These are phyloP conservation scores for Trochalopteron elliotii DNA, from an alignment of 2,113 vertebrate genomes.

Conservation along the genomic window DNA sequence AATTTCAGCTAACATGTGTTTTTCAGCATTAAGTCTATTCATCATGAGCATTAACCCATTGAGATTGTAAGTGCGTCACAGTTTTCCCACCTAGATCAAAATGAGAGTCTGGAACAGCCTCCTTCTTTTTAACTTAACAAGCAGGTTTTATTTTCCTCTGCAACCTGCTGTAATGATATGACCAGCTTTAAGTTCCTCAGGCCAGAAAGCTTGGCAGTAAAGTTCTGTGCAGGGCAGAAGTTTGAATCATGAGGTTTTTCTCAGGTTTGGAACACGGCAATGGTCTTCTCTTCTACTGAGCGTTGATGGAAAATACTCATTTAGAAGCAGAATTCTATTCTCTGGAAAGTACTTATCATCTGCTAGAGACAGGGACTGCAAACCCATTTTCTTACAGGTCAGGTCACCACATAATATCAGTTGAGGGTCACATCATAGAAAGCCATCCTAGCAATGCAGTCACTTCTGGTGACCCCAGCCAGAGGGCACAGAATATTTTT, in stretches of 20 bases:
- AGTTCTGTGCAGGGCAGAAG: not conserved
- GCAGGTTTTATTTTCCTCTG: slow-evolving; percentile 4
- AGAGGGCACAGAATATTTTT: not conserved
- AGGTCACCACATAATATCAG: not conserved
- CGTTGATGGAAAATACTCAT: not conserved
- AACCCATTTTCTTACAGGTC: not conserved
- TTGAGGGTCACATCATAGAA: not conserved
- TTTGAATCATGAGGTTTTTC: not conserved
- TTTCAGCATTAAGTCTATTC: slow-evolving; percentile 45
- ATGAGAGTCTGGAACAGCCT: slow-evolving; percentile 39
- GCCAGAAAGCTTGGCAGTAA: not conserved
- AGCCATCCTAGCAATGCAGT: not conserved
- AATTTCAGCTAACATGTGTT: slow-evolving; percentile 53
- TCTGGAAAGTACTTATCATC: not conserved
- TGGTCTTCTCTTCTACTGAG: not conserved
- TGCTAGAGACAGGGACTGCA: not conserved
- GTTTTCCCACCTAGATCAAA: slow-evolving; percentile 66
- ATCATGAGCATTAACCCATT: slow-evolving; percentile 13
- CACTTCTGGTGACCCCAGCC: not conserved
- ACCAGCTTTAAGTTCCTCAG: slow-evolving; percentile 28
- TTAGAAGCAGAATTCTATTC: not conserved
- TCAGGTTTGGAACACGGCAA: not conserved
- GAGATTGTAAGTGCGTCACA: not conserved
- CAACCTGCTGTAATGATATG: slow-evolving; percentile 28
- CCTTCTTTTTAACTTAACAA: not conserved